A percentile compares a stretch with the other conserved stretches of the same genome.
These are phyloP conservation scores for Drosophila equinoxialis DNA, from an alignment of 1,140 invertebrate species.

Conservation along the genomic window DNA sequence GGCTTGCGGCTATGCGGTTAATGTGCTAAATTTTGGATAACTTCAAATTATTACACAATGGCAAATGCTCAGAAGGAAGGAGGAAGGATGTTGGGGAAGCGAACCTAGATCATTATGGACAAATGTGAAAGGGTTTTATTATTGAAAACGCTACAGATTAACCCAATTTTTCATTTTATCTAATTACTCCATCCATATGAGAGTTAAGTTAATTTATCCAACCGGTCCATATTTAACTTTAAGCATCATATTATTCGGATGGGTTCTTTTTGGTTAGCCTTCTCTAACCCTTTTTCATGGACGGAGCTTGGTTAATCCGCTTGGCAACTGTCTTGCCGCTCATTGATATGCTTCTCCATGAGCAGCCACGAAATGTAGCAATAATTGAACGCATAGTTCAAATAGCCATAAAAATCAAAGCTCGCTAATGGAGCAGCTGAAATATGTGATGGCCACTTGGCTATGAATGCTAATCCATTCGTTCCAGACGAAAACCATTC, in stretches of 20 bases:
- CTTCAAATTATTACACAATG: constrained; percentile 4
- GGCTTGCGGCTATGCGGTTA: constrained; percentile 42
- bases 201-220: too few species aligned
- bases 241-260: neutral
- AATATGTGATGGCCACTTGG: constrained; percentile 41
- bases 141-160: neutral
- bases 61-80: neutral
- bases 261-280: neutral
- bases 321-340: constrained; percentile 12
- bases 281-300: constrained; percentile 4
- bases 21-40: constrained; percentile 46
- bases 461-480: constrained; percentile 49
- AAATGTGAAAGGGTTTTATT: neutral
- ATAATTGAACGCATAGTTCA: constrained; percentile 58
- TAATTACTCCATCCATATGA: neutral
- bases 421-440: constrained; percentile 65
- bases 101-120: neutral
- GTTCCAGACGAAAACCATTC: constrained; percentile 13
- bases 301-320: neutral
- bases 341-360: constrained; percentile 62
- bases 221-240: neutral
- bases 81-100: neutral
- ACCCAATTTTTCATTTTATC: neutral
- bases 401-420: constrained; percentile 44
- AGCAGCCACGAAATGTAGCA: constrained; percentile 49